A percentile compares a stretch with the other conserved stretches of the same genome.
Conservation (phyloP, 2,888 invertebrate genomes). For the Habrosyne pyritoides region DNA sequence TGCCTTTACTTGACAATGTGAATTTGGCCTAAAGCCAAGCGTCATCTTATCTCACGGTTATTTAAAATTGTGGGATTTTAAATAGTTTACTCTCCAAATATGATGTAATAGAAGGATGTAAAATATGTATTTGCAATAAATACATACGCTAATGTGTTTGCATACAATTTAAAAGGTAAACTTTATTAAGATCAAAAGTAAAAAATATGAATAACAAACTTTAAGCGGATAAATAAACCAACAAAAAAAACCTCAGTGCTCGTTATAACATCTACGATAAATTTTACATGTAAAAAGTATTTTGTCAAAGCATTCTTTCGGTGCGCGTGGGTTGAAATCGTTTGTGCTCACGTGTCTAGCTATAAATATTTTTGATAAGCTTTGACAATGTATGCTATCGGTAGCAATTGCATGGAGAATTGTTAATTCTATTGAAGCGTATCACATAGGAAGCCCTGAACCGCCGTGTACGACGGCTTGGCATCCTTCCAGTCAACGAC, state of each 20-base stretch:
- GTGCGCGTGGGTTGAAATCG: background rate
- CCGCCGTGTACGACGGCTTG: conserved; percentile 55
- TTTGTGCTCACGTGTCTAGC: background rate
- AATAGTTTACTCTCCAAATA: too few relatives aligned
- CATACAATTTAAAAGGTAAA: too few relatives aligned
- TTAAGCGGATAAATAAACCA: background rate
- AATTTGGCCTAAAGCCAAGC: conserved; percentile 62
- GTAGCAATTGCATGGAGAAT: conserved; percentile 57
- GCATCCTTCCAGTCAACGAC: conserved; percentile 72
- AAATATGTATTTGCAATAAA: too few relatives aligned
- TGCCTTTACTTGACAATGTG: conserved; percentile 58
- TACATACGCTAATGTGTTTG: too few relatives aligned
- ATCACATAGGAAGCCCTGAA: conserved; percentile 68
- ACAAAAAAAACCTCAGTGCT: background rate
- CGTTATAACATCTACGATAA: background rate
- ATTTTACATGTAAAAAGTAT: conserved; percentile 3
- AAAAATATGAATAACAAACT: background rate
- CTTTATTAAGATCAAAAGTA: too few relatives aligned
- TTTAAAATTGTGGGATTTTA: conserved; percentile 29
- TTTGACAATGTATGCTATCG: conserved; percentile 43
- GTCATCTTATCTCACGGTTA: conserved; percentile 41
- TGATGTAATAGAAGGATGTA: too few relatives aligned
- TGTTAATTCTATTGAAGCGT: conserved; percentile 73
- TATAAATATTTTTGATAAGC: conserved; percentile 28
- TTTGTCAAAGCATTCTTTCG: conserved; percentile 5